Evolutionary conservation across 2,113 vertebrate species (phyloP).

Genomic region (Gadus chalcogrammus): DNA sequence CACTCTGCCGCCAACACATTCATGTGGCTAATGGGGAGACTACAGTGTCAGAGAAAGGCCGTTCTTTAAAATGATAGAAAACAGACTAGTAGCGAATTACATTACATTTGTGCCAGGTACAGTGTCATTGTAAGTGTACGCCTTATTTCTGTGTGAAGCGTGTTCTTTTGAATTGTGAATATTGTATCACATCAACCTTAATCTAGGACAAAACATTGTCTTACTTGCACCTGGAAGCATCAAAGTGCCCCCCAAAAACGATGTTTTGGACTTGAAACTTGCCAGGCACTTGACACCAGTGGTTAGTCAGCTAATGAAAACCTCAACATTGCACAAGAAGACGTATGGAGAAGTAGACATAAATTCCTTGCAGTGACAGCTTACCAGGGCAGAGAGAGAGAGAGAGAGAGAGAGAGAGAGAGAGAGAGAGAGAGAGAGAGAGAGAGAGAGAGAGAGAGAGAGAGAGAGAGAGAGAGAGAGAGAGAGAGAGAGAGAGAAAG

Average conservation of each 20-base stretch:
- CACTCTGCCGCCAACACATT: constrained; percentile 6
- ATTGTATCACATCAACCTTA: constrained; percentile 32
- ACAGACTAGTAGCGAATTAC: constrained; percentile 13
- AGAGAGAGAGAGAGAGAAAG: no score
- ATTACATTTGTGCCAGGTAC: constrained; percentile 43
- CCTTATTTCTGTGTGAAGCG: constrained; percentile 9
- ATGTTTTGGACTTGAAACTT: constrained; percentile 61
- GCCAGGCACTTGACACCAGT: constrained; percentile 65
- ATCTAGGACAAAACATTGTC: constrained; percentile 46
- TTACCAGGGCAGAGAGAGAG: constrained; percentile 46
- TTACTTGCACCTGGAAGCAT: constrained; percentile 61
- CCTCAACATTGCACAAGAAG: constrained; percentile 61
- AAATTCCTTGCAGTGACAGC: constrained; percentile 66
- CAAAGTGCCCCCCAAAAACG: constrained; percentile 48
- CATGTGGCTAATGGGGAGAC: background rate
- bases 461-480: background rate
- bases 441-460: background rate
- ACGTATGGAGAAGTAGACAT: constrained; percentile 55
- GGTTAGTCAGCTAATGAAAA: constrained; percentile 72
- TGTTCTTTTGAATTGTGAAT: constrained; percentile 1
- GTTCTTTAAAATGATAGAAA: constrained; percentile 29
- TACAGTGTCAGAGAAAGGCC: constrained; percentile 5
- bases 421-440: background rate
- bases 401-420: constrained; percentile 39
- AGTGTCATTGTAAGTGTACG: constrained; percentile 25